Base-by-base conservation (phyloP, 2,797 vertebrate genomes). In the Chaunax sp. region DNA sequence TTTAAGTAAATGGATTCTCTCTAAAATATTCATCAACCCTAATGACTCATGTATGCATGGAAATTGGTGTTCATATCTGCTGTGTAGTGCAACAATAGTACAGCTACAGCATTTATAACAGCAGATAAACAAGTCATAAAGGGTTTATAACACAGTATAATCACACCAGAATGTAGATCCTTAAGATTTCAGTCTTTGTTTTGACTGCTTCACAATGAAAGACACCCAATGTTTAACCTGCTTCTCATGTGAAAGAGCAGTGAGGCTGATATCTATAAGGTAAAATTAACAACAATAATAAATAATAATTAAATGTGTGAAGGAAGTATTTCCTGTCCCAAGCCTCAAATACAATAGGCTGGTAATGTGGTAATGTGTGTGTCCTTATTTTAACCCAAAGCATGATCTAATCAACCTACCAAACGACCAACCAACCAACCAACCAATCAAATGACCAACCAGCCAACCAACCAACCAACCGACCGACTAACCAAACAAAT, bases 11-110 rank as follows among this genome's bases (percentile, higher is more conserved):
- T 0, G 30, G 51, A 62, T 61, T 64, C 56, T 28, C 33, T 44
- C 26, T 59, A 8, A 58, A 64, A 57, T 65, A 69, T 56, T 50
- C 20, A 70, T 67, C 57, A 67, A 50, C 37, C 12, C 13, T 66
- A 72, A 72, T 61, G 33, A 67, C 23, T 12, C 18, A 47, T 0
- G 38, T 16, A 26, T 30, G 30, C 54, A 33, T 38, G 2, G 1
- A 25, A 38, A 61, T 37, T n/a, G 23, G n/a, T 9, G 23, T 46
- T 26, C 51, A 18, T 14, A 30, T 55, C 25, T 52, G 23, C 15
- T 55, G 58, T 8, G 19, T 9, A 12, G 18, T 5, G 1, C 20
- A 41, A 33, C 18, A 26, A 16, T 25, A 40, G 22, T 2, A 19
- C 28, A 37, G 43, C 37, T 47, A 35, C 1, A 44, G 14, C 16